phyloP scores from a whole-genome alignment of 2,113 vertebrate species.

The Centropus unirufus region DNA sequence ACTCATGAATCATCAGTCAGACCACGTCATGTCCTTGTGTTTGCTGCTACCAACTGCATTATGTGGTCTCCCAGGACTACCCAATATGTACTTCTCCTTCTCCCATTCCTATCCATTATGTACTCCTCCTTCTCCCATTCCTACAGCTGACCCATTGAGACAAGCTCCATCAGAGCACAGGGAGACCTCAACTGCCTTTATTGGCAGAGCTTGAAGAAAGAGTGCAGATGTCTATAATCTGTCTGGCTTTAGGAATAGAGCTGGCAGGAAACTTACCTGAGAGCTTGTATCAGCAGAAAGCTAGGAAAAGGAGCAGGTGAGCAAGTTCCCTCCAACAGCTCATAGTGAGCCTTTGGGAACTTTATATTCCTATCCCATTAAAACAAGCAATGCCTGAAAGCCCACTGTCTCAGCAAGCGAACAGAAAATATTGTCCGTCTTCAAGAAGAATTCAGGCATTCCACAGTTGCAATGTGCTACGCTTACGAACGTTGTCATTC shows the following conservation, averaged over 20 bases:
- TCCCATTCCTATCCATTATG: conserved; percentile 9
- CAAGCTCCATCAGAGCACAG: not conserved
- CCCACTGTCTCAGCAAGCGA: not conserved
- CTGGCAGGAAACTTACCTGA: not conserved
- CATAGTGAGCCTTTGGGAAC: not conserved
- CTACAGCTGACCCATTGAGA: conserved; percentile 25
- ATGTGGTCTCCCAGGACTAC: conserved; percentile 2
- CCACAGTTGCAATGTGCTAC: not conserved
- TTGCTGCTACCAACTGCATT: conserved; percentile 34
- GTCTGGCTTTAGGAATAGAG: not conserved
- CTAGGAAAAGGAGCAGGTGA: not conserved
- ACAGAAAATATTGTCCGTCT: not conserved
- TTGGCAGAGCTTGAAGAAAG: not conserved
- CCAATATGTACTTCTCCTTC: conserved; percentile 1
- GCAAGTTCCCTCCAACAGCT: not conserved
- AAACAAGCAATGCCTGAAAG: not conserved
- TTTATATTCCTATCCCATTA: not conserved
- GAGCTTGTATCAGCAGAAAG: not conserved
- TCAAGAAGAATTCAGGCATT: not conserved
- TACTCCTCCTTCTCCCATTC: not conserved
- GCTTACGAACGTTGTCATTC: not conserved
- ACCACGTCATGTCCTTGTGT: not conserved
- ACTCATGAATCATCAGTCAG: conserved; percentile 4
- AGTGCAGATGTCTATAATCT: not conserved
- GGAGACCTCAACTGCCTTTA: conserved; percentile 20